Conservation (phyloP, 2,888 invertebrate genomes). For the Dynastes hyllus region DNA sequence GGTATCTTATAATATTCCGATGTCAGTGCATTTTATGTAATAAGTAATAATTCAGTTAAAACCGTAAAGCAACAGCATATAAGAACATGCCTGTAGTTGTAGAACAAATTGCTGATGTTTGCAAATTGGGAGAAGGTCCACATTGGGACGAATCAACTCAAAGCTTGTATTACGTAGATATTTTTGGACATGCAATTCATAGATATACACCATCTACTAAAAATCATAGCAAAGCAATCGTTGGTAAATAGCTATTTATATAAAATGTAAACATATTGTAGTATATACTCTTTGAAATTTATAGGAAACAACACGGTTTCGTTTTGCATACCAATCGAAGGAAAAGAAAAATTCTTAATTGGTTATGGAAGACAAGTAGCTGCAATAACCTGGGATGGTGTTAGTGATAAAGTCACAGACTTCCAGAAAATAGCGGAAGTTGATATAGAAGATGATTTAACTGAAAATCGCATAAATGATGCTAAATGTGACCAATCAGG, state of each 20-base stretch:
- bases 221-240: slow-evolving; percentile 50
- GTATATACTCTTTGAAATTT: not conserved
- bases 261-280: not conserved
- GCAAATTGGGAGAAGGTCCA: slow-evolving; percentile 78
- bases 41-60: no score
- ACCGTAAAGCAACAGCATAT: no score
- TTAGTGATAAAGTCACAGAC: slow-evolving; percentile 70
- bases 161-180: slow-evolving; percentile 78
- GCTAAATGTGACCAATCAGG: slow-evolving; percentile 83
- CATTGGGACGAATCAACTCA: slow-evolving; percentile 77
- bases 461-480: slow-evolving; percentile 73
- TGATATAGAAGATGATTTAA: slow-evolving; percentile 69
- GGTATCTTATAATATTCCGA: no score
- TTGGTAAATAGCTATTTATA: slow-evolving; percentile 28
- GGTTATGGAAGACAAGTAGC: slow-evolving; percentile 75
- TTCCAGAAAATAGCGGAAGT: slow-evolving; percentile 73
- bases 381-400: slow-evolving; percentile 78
- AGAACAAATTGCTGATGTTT: slow-evolving; percentile 69
- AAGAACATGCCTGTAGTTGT: slow-evolving; percentile 67
- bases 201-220: slow-evolving; percentile 70
- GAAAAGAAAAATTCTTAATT: slow-evolving; percentile 76
- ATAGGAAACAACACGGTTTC: slow-evolving; percentile 59
- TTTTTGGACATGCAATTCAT: slow-evolving; percentile 72
- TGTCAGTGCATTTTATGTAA: no score
- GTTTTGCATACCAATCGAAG: slow-evolving; percentile 78